Evolutionary conservation across 2,888 invertebrate genomes (phyloP).

Genomic region (Drosophila mercatorum): DNA sequence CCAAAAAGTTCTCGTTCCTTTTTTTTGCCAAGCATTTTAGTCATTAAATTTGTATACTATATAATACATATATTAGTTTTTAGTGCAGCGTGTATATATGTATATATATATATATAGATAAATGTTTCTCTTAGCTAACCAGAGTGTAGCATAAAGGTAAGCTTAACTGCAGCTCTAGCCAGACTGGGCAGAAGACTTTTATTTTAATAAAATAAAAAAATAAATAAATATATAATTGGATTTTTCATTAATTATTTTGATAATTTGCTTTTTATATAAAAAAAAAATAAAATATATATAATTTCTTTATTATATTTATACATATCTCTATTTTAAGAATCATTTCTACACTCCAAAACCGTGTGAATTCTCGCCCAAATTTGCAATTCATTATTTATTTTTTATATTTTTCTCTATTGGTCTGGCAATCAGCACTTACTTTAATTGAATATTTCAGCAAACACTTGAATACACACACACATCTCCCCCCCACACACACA

Average conservation of each 20-base stretch:
- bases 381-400: slow-evolving; percentile 9
- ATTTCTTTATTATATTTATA: too few species aligned
- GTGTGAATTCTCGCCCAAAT: slow-evolving; percentile 6
- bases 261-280: too few species aligned
- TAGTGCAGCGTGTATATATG: neutral
- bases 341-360: neutral
- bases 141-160: neutral
- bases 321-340: too few species aligned
- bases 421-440: neutral
- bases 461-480: neutral
- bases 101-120: slow-evolving; percentile 1
- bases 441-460: neutral
- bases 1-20: neutral
- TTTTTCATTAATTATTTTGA: too few species aligned
- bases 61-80: slow-evolving; percentile 2
- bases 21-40: slow-evolving; percentile 16
- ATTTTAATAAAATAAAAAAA: neutral
- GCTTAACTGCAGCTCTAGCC: slow-evolving; percentile 5
- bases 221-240: too few species aligned
- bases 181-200: slow-evolving; percentile 1
- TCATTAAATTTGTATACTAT: slow-evolving; percentile 18
- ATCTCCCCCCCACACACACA: too few species aligned
- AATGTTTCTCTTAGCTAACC: slow-evolving; percentile 4
- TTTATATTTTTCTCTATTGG: neutral
- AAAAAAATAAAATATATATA: neutral